These are phyloP conservation scores for Nymphalis c-album DNA, from an alignment of 2,888 invertebrate species.

Conservation along the genomic window DNA sequence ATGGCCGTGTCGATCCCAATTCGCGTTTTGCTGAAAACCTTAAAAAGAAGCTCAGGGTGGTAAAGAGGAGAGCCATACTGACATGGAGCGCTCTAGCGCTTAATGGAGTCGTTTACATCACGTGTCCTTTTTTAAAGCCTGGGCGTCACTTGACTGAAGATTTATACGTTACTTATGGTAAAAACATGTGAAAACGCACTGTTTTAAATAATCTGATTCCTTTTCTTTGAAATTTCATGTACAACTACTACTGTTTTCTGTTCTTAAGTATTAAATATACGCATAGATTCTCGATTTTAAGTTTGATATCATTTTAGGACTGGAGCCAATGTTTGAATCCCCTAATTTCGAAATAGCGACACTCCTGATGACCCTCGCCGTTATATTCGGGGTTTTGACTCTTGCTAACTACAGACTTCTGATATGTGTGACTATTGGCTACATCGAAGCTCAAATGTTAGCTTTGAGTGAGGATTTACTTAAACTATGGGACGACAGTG, in stretches of 20 bases:
- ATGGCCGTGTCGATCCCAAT: slow-evolving; percentile 41
- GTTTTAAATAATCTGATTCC: neutral
- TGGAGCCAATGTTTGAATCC: slow-evolving; percentile 26
- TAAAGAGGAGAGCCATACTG: slow-evolving; percentile 53
- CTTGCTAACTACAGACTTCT: slow-evolving; percentile 39
- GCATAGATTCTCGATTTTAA: too few relatives aligned
- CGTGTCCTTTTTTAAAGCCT: slow-evolving; percentile 45
- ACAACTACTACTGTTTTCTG: too few relatives aligned
- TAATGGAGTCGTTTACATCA: slow-evolving; percentile 50
- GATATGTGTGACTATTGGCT: slow-evolving; percentile 51
- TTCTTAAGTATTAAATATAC: too few relatives aligned
- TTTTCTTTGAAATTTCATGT: neutral
- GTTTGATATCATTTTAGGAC: slow-evolving; percentile 5
- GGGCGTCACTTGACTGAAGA: slow-evolving; percentile 53
- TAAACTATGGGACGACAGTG: slow-evolving; percentile 52
- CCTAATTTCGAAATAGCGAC: slow-evolving; percentile 30
- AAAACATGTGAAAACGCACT: neutral
- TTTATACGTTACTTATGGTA: slow-evolving; percentile 47
- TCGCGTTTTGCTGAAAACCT: slow-evolving; percentile 51
- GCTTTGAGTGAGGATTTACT: slow-evolving; percentile 54
- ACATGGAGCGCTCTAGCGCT: slow-evolving; percentile 54
- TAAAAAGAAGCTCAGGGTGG: slow-evolving; percentile 42
- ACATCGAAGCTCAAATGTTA: slow-evolving; percentile 58
- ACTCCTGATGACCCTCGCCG: neutral
- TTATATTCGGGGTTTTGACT: slow-evolving; percentile 37